phyloP scores from a whole-genome alignment of 2,797 vertebrate species.

The Malacoraja senta region DNA sequence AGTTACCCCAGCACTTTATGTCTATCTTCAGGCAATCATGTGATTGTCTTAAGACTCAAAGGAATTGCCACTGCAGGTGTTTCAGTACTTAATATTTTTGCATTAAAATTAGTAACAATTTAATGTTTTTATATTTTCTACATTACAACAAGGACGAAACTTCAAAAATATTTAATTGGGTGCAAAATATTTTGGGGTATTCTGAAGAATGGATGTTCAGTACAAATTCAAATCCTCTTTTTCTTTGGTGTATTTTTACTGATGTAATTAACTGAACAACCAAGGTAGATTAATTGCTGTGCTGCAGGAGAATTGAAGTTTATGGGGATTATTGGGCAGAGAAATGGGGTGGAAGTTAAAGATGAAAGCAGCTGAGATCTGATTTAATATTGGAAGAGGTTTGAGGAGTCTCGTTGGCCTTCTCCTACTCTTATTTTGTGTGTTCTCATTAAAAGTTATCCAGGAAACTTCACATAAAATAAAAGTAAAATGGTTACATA shows the following conservation, averaged over 20 bases:
- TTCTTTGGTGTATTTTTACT: background rate
- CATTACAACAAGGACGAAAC: background rate
- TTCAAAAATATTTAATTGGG: background rate
- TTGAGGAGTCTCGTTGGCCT: no score
- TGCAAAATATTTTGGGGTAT: background rate
- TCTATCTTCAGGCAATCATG: background rate
- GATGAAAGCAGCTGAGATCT: no score
- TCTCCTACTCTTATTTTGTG: no score
- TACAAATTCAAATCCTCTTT: background rate
- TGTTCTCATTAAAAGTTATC: no score
- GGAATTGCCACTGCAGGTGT: background rate
- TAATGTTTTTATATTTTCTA: background rate
- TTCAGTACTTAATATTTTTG: background rate
- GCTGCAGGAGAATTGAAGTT: no score
- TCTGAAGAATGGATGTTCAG: background rate
- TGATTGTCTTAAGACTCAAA: background rate
- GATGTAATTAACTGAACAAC: background rate
- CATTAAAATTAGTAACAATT: background rate
- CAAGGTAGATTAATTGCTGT: background rate
- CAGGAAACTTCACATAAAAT: background rate
- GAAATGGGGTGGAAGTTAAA: no score
- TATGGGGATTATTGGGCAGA: no score
- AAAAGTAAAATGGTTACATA: background rate
- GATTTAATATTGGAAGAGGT: no score
- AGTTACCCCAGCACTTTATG: no score